Conservation (phyloP, 2,888 invertebrate species). For the Aleiodes testaceus region DNA sequence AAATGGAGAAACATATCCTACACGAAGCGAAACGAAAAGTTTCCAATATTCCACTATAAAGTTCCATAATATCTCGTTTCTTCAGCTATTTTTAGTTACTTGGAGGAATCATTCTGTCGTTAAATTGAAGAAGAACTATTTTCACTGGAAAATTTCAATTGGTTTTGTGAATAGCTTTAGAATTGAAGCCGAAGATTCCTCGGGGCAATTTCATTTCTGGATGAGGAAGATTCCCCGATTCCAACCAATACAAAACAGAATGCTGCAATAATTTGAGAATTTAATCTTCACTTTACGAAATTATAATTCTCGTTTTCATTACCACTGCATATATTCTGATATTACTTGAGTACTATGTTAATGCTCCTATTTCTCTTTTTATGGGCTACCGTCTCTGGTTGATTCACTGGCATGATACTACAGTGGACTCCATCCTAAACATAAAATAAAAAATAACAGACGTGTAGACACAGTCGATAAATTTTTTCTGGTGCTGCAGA, state of each 20-base stretch:
- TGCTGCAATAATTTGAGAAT: no score
- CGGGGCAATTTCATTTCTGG: no score
- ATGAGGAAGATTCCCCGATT: no score
- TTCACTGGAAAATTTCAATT: neutral
- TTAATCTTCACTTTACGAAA: no score
- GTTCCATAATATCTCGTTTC: slow-evolving; percentile 21
- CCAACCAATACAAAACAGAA: no score
- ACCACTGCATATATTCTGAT: no score
- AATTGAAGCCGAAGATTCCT: no score
- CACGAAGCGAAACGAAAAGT: slow-evolving; percentile 45
- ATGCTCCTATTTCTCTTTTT: no score
- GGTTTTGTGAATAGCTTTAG: neutral
- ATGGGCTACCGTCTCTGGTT: neutral
- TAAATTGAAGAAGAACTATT: neutral
- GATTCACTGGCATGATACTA: neutral
- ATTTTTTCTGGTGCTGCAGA: slow-evolving; percentile 11
- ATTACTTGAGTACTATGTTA: no score
- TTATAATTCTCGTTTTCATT: no score
- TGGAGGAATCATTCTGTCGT: no score
- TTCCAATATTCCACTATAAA: slow-evolving; percentile 43
- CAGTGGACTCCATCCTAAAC: neutral
- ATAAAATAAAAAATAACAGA: slow-evolving; percentile 1
- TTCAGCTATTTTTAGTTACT: no score
- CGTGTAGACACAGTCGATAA: slow-evolving; percentile 7
- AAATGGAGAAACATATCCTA: slow-evolving; percentile 25